Conservation (phyloP, 64 coral and sea anemone genomes). For the Porites australiensis region DNA sequence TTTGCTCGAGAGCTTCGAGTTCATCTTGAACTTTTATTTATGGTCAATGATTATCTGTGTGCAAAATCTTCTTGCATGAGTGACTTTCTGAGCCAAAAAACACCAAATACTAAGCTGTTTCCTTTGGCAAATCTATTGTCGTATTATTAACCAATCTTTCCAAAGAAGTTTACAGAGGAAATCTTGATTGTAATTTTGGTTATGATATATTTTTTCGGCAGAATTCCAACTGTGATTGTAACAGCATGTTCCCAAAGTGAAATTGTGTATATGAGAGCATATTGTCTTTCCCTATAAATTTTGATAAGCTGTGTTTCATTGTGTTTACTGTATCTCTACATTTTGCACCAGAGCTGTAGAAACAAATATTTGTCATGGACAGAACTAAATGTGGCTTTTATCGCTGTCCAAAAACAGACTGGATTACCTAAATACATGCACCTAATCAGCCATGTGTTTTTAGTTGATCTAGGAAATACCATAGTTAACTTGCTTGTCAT, state of each 20-base stretch:
- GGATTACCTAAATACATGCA: not conserved
- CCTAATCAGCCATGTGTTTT: not conserved
- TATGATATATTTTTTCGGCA: not conserved
- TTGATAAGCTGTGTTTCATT: conserved; percentile 13
- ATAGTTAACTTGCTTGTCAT: not conserved
- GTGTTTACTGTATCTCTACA: conserved; percentile 32
- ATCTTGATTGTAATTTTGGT: not conserved
- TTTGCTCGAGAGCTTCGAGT: not conserved
- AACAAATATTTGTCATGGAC: conserved; percentile 46
- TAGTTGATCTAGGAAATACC: not conserved
- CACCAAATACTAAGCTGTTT: not conserved
- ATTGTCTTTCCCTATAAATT: not conserved
- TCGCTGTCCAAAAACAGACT: conserved; percentile 10
- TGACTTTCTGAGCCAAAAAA: not conserved
- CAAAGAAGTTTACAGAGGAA: not conserved
- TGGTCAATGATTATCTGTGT: not conserved
- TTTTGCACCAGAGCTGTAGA: not conserved
- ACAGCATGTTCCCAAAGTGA: not conserved
- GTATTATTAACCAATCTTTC: not conserved
- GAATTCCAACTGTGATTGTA: conserved; percentile 1
- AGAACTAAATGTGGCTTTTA: conserved; percentile 20
- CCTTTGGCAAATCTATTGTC: not conserved
- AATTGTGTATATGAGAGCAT: conserved; percentile 21
- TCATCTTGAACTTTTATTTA: not conserved
- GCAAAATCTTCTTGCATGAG: conserved; percentile 16